Percentiles rank a stretch among this genome's conserved stretches.
These are phyloP conservation scores for Podarcis muralis DNA, from an alignment of 2,113 vertebrate species.

Conservation along the genomic window DNA sequence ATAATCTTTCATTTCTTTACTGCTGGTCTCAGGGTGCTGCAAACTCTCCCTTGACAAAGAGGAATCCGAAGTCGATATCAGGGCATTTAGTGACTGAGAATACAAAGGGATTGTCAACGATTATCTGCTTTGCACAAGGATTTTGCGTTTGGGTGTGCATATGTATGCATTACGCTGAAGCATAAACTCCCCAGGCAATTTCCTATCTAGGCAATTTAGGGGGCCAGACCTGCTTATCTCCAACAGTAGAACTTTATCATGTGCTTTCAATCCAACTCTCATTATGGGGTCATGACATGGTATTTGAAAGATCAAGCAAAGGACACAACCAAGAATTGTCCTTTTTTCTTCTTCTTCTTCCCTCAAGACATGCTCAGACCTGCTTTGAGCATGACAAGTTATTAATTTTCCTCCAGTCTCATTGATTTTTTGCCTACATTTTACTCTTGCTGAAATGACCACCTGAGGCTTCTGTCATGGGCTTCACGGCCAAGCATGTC, in stretches of 20 bases:
- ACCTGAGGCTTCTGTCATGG: not conserved
- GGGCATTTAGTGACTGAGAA: not conserved
- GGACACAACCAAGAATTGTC: not conserved
- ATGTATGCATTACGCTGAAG: not conserved
- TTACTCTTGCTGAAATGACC: not conserved
- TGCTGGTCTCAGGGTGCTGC: not conserved
- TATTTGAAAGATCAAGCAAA: not conserved
- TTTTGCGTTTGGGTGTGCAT: not conserved
- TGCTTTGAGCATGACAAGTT: not conserved
- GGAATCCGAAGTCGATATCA: rapidly evolving
- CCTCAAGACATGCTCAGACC: not conserved
- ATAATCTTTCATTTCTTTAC: not conserved
- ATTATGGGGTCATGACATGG: not conserved
- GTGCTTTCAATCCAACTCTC: not conserved
- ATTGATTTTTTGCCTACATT: not conserved
- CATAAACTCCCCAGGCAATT: not conserved
- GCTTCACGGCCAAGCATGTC: no score
- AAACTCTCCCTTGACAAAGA: not conserved
- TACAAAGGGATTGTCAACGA: not conserved
- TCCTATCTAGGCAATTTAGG: not conserved
- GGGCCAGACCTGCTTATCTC: not conserved
- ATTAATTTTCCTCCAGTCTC: not conserved
- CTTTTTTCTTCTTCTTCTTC: not conserved
- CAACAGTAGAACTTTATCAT: not conserved
- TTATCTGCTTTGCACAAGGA: not conserved